These are phyloP conservation scores for Drosophila yakuba DNA, from an alignment of 1,140 invertebrate species.

Conservation along the genomic window DNA sequence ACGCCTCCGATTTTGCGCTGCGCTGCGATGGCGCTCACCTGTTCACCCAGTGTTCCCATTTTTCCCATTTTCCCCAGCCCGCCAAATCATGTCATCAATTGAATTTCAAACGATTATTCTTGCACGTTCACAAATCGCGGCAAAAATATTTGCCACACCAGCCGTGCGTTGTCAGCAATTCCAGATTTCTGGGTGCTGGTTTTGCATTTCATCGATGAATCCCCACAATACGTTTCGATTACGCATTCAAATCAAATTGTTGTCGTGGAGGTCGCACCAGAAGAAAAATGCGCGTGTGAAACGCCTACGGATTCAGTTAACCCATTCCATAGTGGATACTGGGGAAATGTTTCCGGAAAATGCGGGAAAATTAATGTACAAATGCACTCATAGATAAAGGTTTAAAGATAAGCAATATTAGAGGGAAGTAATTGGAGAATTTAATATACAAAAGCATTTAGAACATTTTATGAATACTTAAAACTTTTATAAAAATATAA, in stretches of 20 bases:
- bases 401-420: no score
- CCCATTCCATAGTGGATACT: neutral
- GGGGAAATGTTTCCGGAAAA: neutral
- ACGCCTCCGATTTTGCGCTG: constrained; percentile 15
- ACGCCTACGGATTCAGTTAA: constrained; percentile 25
- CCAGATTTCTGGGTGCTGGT: constrained; percentile 27
- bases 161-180: constrained; percentile 44
- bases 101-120: constrained; percentile 81
- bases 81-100: constrained; percentile 82
- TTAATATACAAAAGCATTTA: no score
- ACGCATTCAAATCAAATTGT: constrained; percentile 80
- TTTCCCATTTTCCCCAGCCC: constrained; percentile 24
- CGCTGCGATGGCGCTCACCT: constrained; percentile 38
- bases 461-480: no score
- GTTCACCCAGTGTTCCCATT: constrained; percentile 10
- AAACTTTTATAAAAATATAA: no score
- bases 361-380: neutral
- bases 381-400: neutral
- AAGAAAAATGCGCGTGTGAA: constrained; percentile 32
- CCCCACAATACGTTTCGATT: constrained; percentile 77
- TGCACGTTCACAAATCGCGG: constrained; percentile 75
- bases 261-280: constrained; percentile 50
- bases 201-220: constrained; percentile 50
- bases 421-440: no score
- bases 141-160: constrained; percentile 64